Evolutionary conservation across 2,797 vertebrate species (phyloP).

Genomic region (Sylvia borin): DNA sequence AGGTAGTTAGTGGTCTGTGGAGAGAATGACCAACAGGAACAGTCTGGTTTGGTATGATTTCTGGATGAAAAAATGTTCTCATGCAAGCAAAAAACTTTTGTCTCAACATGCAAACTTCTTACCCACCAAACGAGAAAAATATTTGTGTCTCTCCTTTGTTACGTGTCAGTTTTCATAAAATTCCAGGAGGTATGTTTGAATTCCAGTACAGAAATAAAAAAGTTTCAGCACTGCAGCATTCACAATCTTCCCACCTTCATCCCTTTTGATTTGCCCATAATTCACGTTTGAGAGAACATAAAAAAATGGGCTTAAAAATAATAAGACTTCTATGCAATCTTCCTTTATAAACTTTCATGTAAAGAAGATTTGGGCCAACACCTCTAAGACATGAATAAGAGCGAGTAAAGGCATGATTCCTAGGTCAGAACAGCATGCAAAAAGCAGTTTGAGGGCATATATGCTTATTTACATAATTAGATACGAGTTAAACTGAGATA

Average conservation of each 20-base stretch:
- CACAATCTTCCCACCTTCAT: not conserved
- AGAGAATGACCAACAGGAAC: slow-evolving; percentile 5
- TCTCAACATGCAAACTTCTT: not conserved
- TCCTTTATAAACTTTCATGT: slow-evolving; percentile 1
- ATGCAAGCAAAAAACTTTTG: not conserved
- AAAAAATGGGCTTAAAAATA: not conserved
- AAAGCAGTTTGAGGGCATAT: slow-evolving; percentile 23
- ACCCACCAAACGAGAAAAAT: not conserved
- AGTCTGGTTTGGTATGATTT: not conserved
- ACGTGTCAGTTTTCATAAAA: not conserved
- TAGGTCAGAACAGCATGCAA: not conserved
- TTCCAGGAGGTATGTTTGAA: not conserved
- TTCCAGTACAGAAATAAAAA: not conserved
- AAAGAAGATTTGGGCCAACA: slow-evolving; percentile 2
- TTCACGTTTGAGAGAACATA: not conserved
- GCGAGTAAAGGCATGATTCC: slow-evolving; percentile 34
- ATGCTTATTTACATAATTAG: slow-evolving; percentile 49
- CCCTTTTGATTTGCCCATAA: not conserved
- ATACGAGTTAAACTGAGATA: slow-evolving; percentile 41
- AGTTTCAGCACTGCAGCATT: not conserved
- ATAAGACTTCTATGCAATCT: not conserved
- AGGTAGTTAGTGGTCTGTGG: not conserved
- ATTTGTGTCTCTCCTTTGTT: not conserved
- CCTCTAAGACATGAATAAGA: not conserved
- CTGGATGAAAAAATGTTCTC: not conserved